phyloP scores from a whole-genome alignment of 2,113 vertebrate species.

The Neolamprologus hecqui region DNA sequence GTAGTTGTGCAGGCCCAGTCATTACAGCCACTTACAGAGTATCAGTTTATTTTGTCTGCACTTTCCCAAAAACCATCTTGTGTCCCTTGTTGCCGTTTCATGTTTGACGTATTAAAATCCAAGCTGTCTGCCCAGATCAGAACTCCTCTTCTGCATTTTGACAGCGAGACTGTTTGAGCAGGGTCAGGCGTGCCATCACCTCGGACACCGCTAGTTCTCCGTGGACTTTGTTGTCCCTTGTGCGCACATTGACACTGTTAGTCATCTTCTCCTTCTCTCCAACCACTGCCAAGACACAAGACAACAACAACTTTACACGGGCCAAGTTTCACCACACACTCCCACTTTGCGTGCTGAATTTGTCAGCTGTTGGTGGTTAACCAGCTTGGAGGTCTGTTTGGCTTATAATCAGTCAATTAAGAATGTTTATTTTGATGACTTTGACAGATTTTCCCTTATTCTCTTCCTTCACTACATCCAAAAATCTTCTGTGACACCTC shows the following conservation, averaged over 20 bases:
- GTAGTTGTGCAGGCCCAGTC: neutral
- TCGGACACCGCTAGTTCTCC: conserved; percentile 78
- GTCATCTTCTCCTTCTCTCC: conserved; percentile 89
- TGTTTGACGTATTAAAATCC: neutral
- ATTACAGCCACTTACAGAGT: neutral
- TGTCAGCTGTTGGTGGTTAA: neutral
- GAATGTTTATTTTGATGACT: neutral
- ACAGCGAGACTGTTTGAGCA: conserved; percentile 73
- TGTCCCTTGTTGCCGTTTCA: neutral
- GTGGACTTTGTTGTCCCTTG: conserved; percentile 91
- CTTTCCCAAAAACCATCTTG: neutral
- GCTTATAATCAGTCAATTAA: neutral
- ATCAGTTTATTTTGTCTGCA: neutral
- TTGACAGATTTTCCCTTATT: neutral
- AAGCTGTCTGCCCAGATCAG: conserved; percentile 46
- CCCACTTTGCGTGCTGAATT: neutral
- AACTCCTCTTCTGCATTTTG: conserved; percentile 85
- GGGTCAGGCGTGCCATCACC: conserved; percentile 78
- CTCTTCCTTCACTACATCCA: neutral
- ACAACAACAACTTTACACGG: conserved; percentile 22
- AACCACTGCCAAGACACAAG: conserved; percentile 78
- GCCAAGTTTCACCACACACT: conserved; percentile 1
- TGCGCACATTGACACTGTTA: conserved; percentile 81
- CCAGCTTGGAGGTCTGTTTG: neutral
- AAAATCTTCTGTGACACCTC: neutral